Evolutionary conservation across 2,797 vertebrate genomes (phyloP), one percentile per base, ranked within the genome.

Genomic region (Oophaga sylvatica): DNA sequence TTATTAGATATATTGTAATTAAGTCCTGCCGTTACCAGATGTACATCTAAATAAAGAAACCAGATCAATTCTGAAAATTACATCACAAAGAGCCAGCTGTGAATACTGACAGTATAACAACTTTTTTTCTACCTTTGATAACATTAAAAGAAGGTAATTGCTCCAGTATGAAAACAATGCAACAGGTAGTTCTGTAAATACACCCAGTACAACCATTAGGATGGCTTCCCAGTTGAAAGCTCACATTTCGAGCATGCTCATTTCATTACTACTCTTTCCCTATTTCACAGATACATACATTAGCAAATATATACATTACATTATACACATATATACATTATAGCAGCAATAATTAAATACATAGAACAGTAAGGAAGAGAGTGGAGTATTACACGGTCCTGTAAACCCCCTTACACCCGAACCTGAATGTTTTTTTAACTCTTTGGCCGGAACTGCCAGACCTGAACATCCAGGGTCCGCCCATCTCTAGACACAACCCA

Each of bases 1-100:
- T 81, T 84, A 88, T 88, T 84, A 85, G 70, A 85, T 73, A 81
- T 76, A 88, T 85, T 81, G 83, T 88, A 88, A 88, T 88, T 85
- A 88, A 88, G 78, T 85, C 87, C 87, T 85, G 77, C 78, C 80
- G 78, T 85, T 88, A 70, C 83, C 87, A 88, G 87, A 88, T 88
- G 87, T 88, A 84, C 79, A 13, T 81, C 83, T 88, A 88, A 88
- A 88, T 85, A 85, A 70, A 53, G 87, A 88, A 85, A 67, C 83
- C 45, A 15, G 87, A 85, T 85, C 87, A 88, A 81, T 85, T 85
- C 60, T 67, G 68, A 88, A 85, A 88, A 88, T 85, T 85, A 81
- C 87, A 88, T 88, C 87, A 88, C 83, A 76, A 71, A 88, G 73
- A 60, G 57, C 87, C 67, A 85, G 87, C 87, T 88, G 83, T 88